Conservation (phyloP, 1,140 invertebrate genomes). For the Lucilia cuprina region DNA sequence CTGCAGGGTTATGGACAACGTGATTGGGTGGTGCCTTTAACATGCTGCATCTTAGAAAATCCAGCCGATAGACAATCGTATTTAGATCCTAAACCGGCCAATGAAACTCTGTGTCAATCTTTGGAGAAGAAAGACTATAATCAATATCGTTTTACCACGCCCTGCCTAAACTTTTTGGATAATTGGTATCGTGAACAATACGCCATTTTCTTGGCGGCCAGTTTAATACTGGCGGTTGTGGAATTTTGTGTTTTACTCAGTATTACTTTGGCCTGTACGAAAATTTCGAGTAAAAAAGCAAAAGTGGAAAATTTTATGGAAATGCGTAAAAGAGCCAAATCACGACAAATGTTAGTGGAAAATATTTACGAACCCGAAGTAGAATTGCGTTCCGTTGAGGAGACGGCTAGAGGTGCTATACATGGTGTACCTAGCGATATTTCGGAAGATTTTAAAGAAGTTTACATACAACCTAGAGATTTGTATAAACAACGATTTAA, state of each 20-base stretch:
- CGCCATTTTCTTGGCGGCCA: slow-evolving; percentile 72
- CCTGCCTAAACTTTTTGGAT: slow-evolving; percentile 75
- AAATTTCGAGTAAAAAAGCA: slow-evolving; percentile 58
- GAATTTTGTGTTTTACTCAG: slow-evolving; percentile 74
- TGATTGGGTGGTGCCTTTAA: slow-evolving; percentile 77
- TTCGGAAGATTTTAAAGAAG: slow-evolving; percentile 50
- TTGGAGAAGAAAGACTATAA: slow-evolving; percentile 68
- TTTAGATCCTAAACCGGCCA: slow-evolving; percentile 78
- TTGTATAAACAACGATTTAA: slow-evolving; percentile 51
- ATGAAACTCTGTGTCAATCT: slow-evolving; percentile 76
- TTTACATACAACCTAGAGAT: slow-evolving; percentile 53
- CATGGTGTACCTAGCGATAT: slow-evolving; percentile 41
- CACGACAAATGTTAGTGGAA: slow-evolving; percentile 48
- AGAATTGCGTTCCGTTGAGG: slow-evolving; percentile 41
- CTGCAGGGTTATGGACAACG: slow-evolving; percentile 74
- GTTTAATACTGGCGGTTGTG: slow-evolving; percentile 71
- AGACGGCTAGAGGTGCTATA: slow-evolving; percentile 21
- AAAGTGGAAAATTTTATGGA: slow-evolving; percentile 29
- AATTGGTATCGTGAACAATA: slow-evolving; percentile 81
- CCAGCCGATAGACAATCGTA: slow-evolving; percentile 68
- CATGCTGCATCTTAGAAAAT: slow-evolving; percentile 79
- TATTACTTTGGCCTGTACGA: slow-evolving; percentile 74
- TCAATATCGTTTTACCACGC: slow-evolving; percentile 71
- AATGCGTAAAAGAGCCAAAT: slow-evolving; percentile 39
- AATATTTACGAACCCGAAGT: slow-evolving; percentile 57